Conservation (phyloP, 2,113 vertebrate genomes). For the Hucho hucho region DNA sequence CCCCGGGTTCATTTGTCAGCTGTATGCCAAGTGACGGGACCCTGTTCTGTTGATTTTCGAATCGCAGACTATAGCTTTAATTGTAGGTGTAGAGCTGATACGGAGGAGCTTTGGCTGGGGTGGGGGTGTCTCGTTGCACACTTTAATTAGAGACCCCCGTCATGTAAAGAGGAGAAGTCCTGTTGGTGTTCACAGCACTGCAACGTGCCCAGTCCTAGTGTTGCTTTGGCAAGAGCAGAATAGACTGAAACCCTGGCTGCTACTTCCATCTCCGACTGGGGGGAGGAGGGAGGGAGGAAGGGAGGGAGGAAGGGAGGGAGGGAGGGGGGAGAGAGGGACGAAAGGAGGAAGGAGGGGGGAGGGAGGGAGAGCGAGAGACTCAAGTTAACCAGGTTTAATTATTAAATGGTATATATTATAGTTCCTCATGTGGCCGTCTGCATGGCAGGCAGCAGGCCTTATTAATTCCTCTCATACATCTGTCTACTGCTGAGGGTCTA, state of each 20-base stretch:
- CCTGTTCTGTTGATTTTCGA: no score
- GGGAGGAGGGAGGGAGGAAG: background rate
- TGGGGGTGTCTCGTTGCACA: conserved; percentile 63
- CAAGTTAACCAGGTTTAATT: no score
- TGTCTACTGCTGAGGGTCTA: conserved; percentile 4
- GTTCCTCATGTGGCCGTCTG: no score
- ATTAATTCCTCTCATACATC: background rate
- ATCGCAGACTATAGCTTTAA: conserved; percentile 31
- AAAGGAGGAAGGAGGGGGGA: no score
- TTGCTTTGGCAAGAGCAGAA: conserved; percentile 52
- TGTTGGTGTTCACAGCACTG: conserved; percentile 59
- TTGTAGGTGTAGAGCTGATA: conserved; percentile 67
- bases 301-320: no score
- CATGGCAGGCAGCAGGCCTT: background rate
- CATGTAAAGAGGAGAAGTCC: conserved; percentile 56
- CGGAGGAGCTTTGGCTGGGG: conserved; percentile 50
- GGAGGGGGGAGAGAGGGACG: no score
- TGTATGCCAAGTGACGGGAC: no score
- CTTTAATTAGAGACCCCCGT: conserved; percentile 72
- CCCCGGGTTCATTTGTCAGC: no score
- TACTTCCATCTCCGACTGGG: conserved; percentile 1
- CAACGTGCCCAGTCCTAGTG: conserved; percentile 39
- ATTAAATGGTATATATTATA: no score
- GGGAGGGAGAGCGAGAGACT: no score
- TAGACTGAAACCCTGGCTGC: conserved; percentile 47